These are phyloP conservation scores for Dasypolia templi DNA, from an alignment of 2,888 invertebrate species.

Conservation along the genomic window DNA sequence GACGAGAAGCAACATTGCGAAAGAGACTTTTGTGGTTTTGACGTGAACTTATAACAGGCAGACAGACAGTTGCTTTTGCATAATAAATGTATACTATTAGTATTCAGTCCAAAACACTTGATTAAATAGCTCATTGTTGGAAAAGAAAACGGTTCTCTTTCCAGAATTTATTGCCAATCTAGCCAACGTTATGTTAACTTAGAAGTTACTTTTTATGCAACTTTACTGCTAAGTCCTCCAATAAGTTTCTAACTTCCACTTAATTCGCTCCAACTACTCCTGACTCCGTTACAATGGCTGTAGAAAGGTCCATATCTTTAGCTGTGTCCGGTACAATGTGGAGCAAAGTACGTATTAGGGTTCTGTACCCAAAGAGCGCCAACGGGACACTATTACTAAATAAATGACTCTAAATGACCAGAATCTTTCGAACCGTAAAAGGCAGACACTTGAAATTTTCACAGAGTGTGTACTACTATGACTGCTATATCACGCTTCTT, in stretches of 20 bases:
- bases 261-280: conserved; percentile 24
- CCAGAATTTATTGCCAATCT: background rate
- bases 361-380: background rate
- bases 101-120: background rate
- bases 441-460: background rate
- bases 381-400: too few relatives aligned
- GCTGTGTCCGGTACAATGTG: conserved; percentile 47
- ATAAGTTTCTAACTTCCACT: conserved; percentile 18
- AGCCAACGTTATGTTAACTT: conserved; percentile 12
- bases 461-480: background rate
- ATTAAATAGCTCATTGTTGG: background rate
- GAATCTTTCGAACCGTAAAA: background rate
- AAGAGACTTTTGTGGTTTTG: background rate
- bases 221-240: conserved; percentile 20
- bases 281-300: conserved; percentile 39
- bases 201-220: conserved; percentile 31
- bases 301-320: conserved; percentile 58
- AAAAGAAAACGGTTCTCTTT: conserved; percentile 4
- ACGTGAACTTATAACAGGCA: accelerated
- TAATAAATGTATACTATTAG: background rate
- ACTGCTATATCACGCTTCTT: too few relatives aligned
- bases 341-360: conserved; percentile 30
- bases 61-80: background rate
- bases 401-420: background rate
- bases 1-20: too few relatives aligned